A percentile compares a stretch with the other conserved stretches of the same genome.
phyloP scores from a whole-genome alignment of 1,140 invertebrate genomes.

The Cyphomyrmex costatus region DNA sequence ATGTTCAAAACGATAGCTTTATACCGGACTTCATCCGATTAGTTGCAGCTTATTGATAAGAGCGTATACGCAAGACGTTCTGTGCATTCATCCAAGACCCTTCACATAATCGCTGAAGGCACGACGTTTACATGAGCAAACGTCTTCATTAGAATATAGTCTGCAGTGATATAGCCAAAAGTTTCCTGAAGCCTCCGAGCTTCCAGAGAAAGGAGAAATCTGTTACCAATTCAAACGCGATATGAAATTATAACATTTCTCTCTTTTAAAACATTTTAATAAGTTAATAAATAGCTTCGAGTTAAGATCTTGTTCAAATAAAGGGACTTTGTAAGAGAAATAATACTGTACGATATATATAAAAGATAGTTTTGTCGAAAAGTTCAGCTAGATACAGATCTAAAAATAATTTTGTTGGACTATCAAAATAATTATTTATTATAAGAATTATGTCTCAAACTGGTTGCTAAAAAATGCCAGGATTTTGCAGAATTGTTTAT shows the following conservation, averaged over 20 bases:
- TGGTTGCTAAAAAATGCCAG: no score
- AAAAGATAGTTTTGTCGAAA: no score
- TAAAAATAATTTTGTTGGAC: no score
- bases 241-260: slow-evolving; percentile 15
- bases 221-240: not conserved
- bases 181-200: not conserved
- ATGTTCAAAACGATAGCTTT: slow-evolving; percentile 30
- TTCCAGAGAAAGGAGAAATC: not conserved
- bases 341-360: not conserved
- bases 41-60: slow-evolving; percentile 36
- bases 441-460: no score
- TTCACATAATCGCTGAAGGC: not conserved
- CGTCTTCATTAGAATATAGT: not conserved
- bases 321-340: not conserved
- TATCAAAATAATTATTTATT: no score
- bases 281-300: not conserved
- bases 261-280: not conserved
- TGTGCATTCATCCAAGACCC: not conserved
- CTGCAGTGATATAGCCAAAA: not conserved
- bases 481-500: no score
- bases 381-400: no score
- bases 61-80: slow-evolving; percentile 48
- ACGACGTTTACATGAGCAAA: slow-evolving; percentile 3
- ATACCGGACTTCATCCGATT: slow-evolving; percentile 47
- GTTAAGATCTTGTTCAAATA: not conserved